These are phyloP conservation scores for Orchesella cincta DNA, from an alignment of 1,140 invertebrate species.

Conservation along the genomic window DNA sequence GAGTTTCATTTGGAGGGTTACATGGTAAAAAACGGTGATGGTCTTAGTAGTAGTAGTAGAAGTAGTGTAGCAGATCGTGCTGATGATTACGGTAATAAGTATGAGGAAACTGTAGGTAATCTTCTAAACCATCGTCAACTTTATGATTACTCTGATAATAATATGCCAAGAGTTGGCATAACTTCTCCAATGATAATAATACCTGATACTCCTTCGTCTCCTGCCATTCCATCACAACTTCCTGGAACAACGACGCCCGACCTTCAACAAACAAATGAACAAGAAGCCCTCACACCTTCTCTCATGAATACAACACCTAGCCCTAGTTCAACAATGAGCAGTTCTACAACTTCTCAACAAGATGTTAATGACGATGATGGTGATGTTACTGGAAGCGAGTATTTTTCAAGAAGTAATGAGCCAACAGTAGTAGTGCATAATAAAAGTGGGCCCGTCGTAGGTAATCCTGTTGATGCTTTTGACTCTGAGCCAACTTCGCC, in stretches of 20 bases:
- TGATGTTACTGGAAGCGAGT: conserved; percentile 9
- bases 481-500: background rate
- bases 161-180: conserved; percentile 6
- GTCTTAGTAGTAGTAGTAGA: background rate
- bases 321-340: background rate
- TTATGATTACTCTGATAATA: conserved; percentile 1
- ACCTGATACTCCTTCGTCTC: background rate
- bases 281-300: background rate
- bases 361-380: background rate
- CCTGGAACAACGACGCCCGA: conserved; percentile 4
- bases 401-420: background rate
- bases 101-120: background rate
- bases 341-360: background rate
- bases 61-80: background rate
- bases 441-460: background rate
- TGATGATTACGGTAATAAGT: background rate
- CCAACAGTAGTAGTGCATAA: background rate
- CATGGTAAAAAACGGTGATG: background rate
- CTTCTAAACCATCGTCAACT: conserved; percentile 1
- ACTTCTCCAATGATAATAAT: background rate
- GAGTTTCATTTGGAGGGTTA: conserved; percentile 6
- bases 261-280: background rate
- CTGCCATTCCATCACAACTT: conserved; percentile 4
- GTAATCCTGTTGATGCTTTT: conserved; percentile 10
- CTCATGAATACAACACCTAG: background rate